phyloP scores from a whole-genome alignment of 2,113 vertebrate genomes.

The Ariopsis seemanni region DNA sequence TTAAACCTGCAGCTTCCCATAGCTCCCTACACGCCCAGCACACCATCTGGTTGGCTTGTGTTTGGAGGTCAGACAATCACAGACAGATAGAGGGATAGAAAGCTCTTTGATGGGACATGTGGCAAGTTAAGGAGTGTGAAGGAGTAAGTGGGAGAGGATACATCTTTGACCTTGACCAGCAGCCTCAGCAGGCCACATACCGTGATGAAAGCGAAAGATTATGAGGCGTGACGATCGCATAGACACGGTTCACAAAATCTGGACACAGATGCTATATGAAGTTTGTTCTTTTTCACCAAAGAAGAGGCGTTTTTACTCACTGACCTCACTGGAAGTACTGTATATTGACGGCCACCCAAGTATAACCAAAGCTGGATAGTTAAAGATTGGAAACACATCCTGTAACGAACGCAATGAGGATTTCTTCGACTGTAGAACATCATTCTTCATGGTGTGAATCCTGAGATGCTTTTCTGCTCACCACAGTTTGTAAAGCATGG shows the following conservation, averaged over 20 bases:
- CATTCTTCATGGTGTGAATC: not conserved
- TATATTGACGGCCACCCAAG: not conserved
- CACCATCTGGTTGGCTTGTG: conserved; percentile 42
- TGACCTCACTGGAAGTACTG: not conserved
- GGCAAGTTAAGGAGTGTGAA: conserved; percentile 23
- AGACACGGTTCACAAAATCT: not conserved
- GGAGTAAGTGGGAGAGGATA: conserved; percentile 28
- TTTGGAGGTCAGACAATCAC: conserved; percentile 32
- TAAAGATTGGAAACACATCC: not conserved
- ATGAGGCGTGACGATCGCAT: not conserved
- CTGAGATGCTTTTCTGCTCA: not conserved
- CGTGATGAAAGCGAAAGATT: conserved; percentile 21
- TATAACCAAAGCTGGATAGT: not conserved
- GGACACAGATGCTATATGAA: not conserved
- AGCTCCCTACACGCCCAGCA: conserved; percentile 29
- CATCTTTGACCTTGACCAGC: conserved; percentile 39
- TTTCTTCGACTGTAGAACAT: not conserved
- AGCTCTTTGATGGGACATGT: conserved; percentile 35
- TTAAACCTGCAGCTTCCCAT: conserved; percentile 25
- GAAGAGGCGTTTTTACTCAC: not conserved
- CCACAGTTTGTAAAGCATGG: not conserved
- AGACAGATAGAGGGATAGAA: not conserved
- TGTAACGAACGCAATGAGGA: not conserved
- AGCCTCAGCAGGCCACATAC: conserved; percentile 24
- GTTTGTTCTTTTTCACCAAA: not conserved